phyloP scores from a whole-genome alignment of 2,113 vertebrate genomes.

The Neoarius graeffei region DNA sequence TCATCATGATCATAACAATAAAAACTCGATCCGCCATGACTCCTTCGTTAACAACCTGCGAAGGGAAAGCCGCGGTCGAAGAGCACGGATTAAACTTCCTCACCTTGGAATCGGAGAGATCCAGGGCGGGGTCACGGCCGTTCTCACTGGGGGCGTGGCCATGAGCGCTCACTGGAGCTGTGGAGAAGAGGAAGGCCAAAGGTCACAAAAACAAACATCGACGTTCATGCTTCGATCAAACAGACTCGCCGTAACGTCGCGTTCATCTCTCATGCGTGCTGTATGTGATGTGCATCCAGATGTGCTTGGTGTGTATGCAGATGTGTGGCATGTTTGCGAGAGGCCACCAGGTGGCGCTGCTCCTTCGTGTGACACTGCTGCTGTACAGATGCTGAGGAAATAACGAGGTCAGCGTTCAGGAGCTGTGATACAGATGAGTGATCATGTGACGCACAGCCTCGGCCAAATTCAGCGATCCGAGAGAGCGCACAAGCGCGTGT shows the following conservation, averaged over 20 bases:
- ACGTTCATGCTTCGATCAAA: not conserved
- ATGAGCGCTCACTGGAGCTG: conserved; percentile 81
- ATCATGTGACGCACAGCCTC: not conserved
- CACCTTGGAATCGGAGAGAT: conserved; percentile 78
- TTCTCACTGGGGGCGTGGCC: conserved; percentile 63
- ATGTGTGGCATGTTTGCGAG: not conserved
- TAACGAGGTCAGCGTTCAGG: not conserved
- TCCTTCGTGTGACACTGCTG: not conserved
- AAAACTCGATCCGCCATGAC: too few species aligned
- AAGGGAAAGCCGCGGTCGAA: conserved; percentile 52
- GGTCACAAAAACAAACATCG: not conserved
- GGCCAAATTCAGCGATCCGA: not conserved
- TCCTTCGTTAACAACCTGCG: not conserved
- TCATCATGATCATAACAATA: not conserved
- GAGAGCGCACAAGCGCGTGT: not conserved
- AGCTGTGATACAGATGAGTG: not conserved
- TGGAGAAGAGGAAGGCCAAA: not conserved
- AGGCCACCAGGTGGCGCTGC: conserved; percentile 2
- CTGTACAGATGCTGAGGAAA: not conserved
- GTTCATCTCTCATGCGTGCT: not conserved
- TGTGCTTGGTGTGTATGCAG: not conserved
- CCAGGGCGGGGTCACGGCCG: conserved; percentile 65
- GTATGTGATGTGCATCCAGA: not conserved
- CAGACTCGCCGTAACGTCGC: not conserved
- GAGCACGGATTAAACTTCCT: conserved; percentile 62